These are phyloP conservation scores for Oxyura jamaicensis DNA, from an alignment of 2,113 vertebrate species.

Conservation along the genomic window DNA sequence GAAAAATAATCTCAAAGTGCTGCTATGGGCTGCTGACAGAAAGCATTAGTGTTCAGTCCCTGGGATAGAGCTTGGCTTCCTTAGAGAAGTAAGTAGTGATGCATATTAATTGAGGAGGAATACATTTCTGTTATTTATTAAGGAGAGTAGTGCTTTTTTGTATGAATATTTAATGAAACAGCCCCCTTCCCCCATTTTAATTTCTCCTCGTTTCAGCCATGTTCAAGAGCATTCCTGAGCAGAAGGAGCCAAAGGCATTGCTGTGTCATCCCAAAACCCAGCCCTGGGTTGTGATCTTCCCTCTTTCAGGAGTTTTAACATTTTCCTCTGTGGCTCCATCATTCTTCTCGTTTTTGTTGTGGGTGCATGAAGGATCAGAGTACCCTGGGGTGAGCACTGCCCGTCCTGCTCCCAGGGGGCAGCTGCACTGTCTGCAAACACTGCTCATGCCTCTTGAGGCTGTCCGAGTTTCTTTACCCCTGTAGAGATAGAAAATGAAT, in stretches of 20 bases:
- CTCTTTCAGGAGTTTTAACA: not conserved
- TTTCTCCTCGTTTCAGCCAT: not conserved
- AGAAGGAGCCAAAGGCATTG: not conserved
- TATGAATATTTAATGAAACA: slow-evolving; percentile 26
- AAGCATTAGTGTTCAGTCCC: not conserved
- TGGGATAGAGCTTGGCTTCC: not conserved
- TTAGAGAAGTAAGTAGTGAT: slow-evolving; percentile 12
- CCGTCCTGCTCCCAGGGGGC: not conserved
- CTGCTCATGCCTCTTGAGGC: not conserved
- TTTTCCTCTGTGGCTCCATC: not conserved
- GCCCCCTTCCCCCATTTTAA: not conserved
- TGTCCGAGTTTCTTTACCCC: not conserved
- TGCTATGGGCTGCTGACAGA: not conserved
- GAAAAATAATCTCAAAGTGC: not conserved
- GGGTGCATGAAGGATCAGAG: not conserved
- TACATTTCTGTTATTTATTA: slow-evolving; percentile 36
- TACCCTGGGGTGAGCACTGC: not conserved
- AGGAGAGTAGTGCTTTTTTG: not conserved
- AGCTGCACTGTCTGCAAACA: not conserved
- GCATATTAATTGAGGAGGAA: slow-evolving; percentile 29
- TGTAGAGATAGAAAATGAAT: not conserved
- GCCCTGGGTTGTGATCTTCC: not conserved
- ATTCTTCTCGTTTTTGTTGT: not conserved
- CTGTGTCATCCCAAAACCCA: not conserved
- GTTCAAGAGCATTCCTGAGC: not conserved